A percentile compares a stretch with the other conserved stretches of the same genome.
These are phyloP conservation scores for Vidua macroura DNA, from an alignment of 2,113 vertebrate species.

Conservation along the genomic window DNA sequence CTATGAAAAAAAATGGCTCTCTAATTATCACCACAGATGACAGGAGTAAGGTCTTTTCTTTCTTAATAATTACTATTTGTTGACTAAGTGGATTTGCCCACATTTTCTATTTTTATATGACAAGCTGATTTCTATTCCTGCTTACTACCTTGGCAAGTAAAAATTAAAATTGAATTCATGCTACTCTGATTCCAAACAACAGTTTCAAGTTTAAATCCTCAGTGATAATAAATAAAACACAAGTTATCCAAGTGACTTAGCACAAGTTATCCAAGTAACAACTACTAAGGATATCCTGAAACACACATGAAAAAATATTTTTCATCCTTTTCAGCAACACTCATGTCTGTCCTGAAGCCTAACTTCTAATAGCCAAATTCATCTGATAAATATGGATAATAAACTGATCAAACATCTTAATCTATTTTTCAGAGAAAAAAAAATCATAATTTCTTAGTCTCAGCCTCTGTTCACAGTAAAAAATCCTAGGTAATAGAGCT, in stretches of 20 bases:
- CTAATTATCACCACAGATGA: not conserved
- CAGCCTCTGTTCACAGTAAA: not conserved
- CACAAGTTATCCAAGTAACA: not conserved
- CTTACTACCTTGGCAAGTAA: not conserved
- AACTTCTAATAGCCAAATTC: not conserved
- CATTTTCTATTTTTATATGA: conserved; percentile 1
- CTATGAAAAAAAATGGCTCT: not conserved
- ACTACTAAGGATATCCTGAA: not conserved
- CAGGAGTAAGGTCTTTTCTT: not conserved
- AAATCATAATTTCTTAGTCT: not conserved
- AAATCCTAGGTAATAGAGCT: not conserved
- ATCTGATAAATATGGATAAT: not conserved
- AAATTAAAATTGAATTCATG: not conserved
- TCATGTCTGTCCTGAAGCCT: not conserved
- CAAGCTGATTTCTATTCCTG: not conserved
- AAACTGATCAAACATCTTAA: not conserved
- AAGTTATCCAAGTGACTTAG: not conserved
- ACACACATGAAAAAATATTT: not conserved
- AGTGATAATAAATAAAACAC: not conserved
- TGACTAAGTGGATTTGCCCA: not conserved
- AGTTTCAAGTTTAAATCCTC: not conserved
- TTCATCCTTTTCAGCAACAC: not conserved
- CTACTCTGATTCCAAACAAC: not conserved
- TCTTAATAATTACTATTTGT: not conserved
- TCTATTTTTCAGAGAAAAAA: not conserved